Evolutionary conservation across 64 coral and sea anemone genomes (phyloP).

Genomic region (Stichodactyla helianthus): DNA sequence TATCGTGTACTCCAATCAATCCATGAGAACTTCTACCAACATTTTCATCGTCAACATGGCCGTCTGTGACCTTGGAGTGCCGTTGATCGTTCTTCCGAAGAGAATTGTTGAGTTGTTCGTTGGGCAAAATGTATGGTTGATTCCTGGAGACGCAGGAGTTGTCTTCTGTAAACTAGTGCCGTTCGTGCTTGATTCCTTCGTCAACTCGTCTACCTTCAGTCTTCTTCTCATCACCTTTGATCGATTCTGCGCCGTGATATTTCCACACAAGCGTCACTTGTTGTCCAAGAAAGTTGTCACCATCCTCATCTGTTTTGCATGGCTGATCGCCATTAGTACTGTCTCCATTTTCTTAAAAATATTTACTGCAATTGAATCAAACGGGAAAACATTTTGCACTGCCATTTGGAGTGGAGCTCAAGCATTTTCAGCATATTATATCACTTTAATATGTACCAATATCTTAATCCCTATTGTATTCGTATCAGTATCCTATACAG

Average conservation of each 20-base stretch:
- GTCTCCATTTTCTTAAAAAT: background rate
- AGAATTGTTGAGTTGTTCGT: background rate
- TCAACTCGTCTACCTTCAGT: background rate
- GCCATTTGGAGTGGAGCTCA: background rate
- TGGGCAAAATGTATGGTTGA: background rate
- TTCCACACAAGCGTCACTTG: background rate
- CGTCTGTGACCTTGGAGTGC: background rate
- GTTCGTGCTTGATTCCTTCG: background rate
- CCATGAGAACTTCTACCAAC: background rate
- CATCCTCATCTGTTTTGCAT: background rate
- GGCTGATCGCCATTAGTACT: background rate
- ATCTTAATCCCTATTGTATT: background rate
- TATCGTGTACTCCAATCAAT: background rate
- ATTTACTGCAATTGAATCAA: background rate
- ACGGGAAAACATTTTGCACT: background rate
- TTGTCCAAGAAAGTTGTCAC: background rate
- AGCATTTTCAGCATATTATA: background rate
- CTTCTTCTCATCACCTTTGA: background rate
- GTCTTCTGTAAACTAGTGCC: conserved; percentile 9
- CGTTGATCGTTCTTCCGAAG: background rate
- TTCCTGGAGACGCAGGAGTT: background rate
- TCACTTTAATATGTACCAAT: background rate
- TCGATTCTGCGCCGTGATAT: background rate
- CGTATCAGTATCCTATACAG: background rate
- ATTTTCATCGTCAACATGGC: conserved; percentile 13